Percentiles rank a stretch among this genome's conserved stretches.
Evolutionary conservation across 1,140 invertebrate species (phyloP).

Genomic region (Atta texana): DNA sequence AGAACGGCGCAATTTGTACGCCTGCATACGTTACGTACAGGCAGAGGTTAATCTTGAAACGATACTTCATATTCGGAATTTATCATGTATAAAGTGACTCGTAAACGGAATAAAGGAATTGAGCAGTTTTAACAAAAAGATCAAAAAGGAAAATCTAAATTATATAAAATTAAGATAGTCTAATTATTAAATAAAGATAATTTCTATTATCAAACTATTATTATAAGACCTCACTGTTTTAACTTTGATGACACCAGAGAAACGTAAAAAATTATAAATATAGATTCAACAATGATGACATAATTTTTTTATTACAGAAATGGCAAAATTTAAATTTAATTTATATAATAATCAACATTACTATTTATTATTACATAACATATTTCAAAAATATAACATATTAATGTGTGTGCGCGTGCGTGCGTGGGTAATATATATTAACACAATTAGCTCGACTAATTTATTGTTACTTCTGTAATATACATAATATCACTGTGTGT

Average conservation of each 20-base stretch:
- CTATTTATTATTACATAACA: background rate
- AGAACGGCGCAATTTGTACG: slow-evolving; percentile 38
- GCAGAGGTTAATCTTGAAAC: slow-evolving; percentile 28
- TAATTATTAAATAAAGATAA: background rate
- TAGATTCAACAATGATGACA: background rate
- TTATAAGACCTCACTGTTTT: background rate
- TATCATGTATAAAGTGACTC: background rate
- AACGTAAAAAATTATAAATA: background rate
- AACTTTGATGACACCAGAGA: background rate
- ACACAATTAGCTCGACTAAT: background rate
- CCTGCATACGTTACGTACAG: background rate
- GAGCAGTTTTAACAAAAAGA: background rate
- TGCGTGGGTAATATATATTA: background rate
- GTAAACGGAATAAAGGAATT: background rate
- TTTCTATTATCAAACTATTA: background rate
- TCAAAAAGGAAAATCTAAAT: background rate
- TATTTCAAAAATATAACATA: background rate
- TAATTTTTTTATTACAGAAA: background rate
- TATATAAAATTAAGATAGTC: background rate
- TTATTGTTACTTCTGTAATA: slow-evolving; percentile 14
- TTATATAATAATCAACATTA: background rate
- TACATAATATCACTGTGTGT: background rate
- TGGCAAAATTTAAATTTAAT: background rate
- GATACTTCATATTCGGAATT: slow-evolving; percentile 16
- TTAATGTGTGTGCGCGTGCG: background rate